phyloP scores from a whole-genome alignment of 2,888 invertebrate species.

The Chrysolina haemoptera region DNA sequence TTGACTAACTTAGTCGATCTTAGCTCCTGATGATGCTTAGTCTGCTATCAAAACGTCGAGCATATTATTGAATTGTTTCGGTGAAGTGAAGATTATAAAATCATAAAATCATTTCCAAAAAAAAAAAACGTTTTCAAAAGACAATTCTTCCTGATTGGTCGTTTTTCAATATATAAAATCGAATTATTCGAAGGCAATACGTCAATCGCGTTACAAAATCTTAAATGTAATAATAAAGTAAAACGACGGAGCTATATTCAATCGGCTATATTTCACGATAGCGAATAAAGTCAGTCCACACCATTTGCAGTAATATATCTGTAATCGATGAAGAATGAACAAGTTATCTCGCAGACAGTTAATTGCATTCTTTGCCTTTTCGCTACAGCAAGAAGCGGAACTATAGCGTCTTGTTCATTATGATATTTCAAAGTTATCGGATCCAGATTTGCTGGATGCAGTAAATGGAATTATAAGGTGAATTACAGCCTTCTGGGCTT shows the following conservation, averaged over 20 bases:
- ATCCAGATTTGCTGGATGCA: slow-evolving; percentile 41
- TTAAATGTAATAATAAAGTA: slow-evolving; percentile 61
- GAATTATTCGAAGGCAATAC: slow-evolving; percentile 1
- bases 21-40: too few species aligned
- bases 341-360: slow-evolving; percentile 64
- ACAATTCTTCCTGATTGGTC: too few species aligned
- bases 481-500: slow-evolving; percentile 30
- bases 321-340: slow-evolving; percentile 68
- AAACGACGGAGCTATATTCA: slow-evolving; percentile 61
- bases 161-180: not conserved
- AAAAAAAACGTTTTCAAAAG: too few species aligned
- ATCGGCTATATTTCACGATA: slow-evolving; percentile 65
- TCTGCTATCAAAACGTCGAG: too few species aligned
- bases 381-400: slow-evolving; percentile 39
- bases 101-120: too few species aligned
- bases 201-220: slow-evolving; percentile 18
- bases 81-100: too few species aligned
- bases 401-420: slow-evolving; percentile 53
- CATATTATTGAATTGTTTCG: too few species aligned
- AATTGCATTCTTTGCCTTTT: slow-evolving; percentile 64
- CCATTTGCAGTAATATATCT: slow-evolving; percentile 69
- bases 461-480: slow-evolving; percentile 42
- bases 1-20: too few species aligned
- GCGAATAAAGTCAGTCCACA: slow-evolving; percentile 65
- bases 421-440: slow-evolving; percentile 54